A percentile compares a stretch with the other conserved stretches of the same genome.
These are phyloP conservation scores for Otus sunia DNA, from an alignment of 2,113 vertebrate species.

Conservation along the genomic window DNA sequence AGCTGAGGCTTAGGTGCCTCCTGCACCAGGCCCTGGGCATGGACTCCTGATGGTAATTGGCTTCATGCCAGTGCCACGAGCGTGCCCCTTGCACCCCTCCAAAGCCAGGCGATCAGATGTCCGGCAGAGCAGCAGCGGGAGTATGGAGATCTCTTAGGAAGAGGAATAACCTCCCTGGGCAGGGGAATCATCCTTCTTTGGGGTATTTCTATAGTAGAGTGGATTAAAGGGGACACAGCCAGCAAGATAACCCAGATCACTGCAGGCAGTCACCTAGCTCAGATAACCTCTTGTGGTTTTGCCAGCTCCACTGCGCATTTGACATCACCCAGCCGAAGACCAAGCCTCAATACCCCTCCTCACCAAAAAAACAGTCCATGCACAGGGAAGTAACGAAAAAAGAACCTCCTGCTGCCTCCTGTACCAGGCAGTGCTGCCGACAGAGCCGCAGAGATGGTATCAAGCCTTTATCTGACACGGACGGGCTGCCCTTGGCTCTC, in stretches of 20 bases:
- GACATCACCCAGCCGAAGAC: not conserved
- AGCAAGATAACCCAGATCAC: not conserved
- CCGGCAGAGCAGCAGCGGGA: not conserved
- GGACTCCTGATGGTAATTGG: not conserved
- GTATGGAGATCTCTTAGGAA: not conserved
- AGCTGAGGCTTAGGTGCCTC: not conserved
- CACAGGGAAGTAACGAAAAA: not conserved
- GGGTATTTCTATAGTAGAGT: not conserved
- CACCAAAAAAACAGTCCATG: not conserved
- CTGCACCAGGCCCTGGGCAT: not conserved
- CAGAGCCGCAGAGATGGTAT: not conserved
- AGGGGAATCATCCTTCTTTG: not conserved
- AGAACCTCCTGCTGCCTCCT: not conserved
- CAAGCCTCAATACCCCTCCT: not conserved
- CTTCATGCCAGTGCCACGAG: not conserved
- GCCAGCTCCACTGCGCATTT: not conserved
- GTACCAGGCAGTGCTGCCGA: not conserved
- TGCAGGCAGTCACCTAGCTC: not conserved
- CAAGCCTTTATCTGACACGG: not conserved
- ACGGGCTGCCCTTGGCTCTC: slow-evolving; percentile 43
- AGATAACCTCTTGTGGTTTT: not conserved
- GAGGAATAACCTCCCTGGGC: not conserved
- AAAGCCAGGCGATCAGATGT: not conserved
- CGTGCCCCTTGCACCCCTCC: not conserved
- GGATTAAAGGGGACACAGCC: not conserved